Percentiles rank a stretch among this genome's conserved stretches.
These are phyloP conservation scores for Turdus rufiventris DNA, from an alignment of 2,113 vertebrate species.

Conservation along the genomic window DNA sequence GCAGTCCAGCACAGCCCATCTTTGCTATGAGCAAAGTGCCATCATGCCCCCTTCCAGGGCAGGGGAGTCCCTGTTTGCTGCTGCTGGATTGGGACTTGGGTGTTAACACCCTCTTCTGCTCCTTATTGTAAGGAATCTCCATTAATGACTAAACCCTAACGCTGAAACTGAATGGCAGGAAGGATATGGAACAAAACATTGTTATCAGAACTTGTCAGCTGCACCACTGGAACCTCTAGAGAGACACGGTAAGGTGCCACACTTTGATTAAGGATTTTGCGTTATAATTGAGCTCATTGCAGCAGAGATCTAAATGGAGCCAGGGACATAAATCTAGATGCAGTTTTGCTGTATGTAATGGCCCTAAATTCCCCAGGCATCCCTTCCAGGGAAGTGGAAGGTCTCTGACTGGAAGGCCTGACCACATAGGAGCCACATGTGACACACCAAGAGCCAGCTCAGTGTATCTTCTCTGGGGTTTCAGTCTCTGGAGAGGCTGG, in stretches of 20 bases:
- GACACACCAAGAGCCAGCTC: background rate
- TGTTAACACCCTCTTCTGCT: background rate
- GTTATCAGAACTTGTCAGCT: background rate
- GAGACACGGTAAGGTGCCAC: background rate
- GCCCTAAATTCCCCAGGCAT: background rate
- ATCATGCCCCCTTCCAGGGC: background rate
- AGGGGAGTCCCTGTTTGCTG: background rate
- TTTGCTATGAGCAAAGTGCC: background rate
- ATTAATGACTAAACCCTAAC: background rate
- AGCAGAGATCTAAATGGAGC: background rate
- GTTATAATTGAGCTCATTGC: background rate
- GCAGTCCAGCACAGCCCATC: background rate
- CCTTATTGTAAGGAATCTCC: background rate
- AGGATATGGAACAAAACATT: background rate
- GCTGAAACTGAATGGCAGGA: background rate
- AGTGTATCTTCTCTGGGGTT: background rate
- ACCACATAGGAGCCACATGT: background rate
- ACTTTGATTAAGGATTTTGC: background rate
- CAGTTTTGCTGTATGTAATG: background rate
- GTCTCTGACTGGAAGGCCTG: background rate
- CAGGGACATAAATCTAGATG: background rate
- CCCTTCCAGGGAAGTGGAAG: background rate
- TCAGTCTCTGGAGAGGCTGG: background rate
- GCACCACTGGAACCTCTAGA: background rate
- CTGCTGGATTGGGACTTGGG: background rate